Evolutionary conservation across 2,797 vertebrate genomes (phyloP).

Genomic region (Acipenser ruthenus): DNA sequence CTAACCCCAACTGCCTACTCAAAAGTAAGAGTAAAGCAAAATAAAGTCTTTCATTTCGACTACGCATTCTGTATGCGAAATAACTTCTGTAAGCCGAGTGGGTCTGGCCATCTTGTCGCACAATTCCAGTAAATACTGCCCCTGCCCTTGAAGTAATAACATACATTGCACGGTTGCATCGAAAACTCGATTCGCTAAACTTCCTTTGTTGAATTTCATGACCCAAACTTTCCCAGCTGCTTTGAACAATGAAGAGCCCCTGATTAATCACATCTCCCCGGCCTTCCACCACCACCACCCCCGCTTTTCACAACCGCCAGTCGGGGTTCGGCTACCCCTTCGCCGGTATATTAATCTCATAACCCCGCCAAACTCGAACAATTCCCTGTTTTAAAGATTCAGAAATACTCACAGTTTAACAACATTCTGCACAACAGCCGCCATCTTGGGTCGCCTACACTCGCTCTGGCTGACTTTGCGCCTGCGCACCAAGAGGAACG

Average conservation of each 20-base stretch:
- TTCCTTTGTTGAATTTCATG: background rate
- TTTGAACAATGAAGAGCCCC: background rate
- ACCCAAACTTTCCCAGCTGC: background rate
- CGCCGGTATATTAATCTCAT: background rate
- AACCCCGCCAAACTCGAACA: slow-evolving; percentile 4
- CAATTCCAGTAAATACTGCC: no score
- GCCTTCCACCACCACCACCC: no score
- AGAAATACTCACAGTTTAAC: slow-evolving; percentile 84
- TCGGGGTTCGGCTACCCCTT: no score
- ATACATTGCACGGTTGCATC: no score
- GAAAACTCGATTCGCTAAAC: background rate
- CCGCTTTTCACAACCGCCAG: no score
- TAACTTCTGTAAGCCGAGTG: no score
- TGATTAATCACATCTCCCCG: background rate
- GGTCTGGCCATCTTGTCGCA: no score
- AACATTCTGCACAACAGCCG: slow-evolving; percentile 95
- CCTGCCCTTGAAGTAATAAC: background rate
- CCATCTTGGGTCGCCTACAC: slow-evolving; percentile 75
- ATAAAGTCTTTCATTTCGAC: no score
- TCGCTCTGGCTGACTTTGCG: slow-evolving; percentile 29
- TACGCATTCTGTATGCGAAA: no score
- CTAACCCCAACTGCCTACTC: no score
- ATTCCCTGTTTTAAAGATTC: slow-evolving; percentile 31
- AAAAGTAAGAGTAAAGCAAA: no score
- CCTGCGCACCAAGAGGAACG: slow-evolving; percentile 34